Percentiles rank a stretch among this genome's conserved stretches.
These are phyloP conservation scores for Formica exsecta DNA, from an alignment of 1,140 invertebrate species.

Conservation along the genomic window DNA sequence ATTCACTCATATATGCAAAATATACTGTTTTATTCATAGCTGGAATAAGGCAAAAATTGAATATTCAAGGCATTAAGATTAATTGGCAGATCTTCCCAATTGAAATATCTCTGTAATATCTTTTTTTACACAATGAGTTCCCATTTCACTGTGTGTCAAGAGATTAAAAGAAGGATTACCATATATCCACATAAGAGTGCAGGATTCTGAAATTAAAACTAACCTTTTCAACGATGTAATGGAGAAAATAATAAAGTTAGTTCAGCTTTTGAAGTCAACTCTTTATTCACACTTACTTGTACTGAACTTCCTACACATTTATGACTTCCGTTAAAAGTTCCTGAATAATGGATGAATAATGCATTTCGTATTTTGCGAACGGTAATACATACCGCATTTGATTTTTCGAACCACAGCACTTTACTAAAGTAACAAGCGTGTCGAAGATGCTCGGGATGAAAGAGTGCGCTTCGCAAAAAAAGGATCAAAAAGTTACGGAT, in stretches of 20 bases:
- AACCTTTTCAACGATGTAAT: conserved; percentile 8
- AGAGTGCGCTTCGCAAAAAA: conserved; percentile 2
- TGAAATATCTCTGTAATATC: not conserved
- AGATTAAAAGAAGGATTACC: conserved; percentile 34
- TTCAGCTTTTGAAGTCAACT: conserved; percentile 24
- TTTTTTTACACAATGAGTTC: not conserved
- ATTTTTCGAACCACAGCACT: conserved; percentile 11
- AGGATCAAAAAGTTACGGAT: not conserved
- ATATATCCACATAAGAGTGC: conserved; percentile 22
- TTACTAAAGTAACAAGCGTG: not conserved
- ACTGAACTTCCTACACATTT: conserved; percentile 38
- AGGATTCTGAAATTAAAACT: conserved; percentile 44
- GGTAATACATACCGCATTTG: conserved; percentile 22
- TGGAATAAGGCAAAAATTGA: conserved; percentile 5
- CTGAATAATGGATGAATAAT: conserved; percentile 53
- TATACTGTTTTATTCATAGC: not conserved
- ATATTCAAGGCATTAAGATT: conserved; percentile 43
- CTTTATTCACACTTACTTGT: conserved; percentile 37
- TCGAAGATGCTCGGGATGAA: not conserved
- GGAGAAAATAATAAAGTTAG: conserved; percentile 42
- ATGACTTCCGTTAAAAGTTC: conserved; percentile 47
- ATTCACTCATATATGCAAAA: not conserved
- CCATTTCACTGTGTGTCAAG: not conserved
- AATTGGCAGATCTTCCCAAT: conserved; percentile 22
- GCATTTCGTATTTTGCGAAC: conserved; percentile 14